A percentile compares a stretch with the other conserved stretches of the same genome.
Conservation (phyloP, 2,888 invertebrate genomes). For the Salpingus planirostris region DNA sequence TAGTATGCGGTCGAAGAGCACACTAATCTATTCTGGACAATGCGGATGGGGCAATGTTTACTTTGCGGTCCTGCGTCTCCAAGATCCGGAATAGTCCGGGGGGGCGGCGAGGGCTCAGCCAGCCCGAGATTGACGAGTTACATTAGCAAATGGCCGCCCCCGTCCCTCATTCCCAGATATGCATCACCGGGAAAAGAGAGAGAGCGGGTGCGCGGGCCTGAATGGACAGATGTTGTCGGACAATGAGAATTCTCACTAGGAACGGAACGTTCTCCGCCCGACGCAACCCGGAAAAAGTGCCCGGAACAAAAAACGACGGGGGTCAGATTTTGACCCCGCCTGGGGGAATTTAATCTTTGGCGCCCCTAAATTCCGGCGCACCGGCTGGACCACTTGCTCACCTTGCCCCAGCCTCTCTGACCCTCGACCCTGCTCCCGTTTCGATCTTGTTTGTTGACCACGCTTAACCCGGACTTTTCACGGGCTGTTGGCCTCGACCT, state of each 20-base stretch:
- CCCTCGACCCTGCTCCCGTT: constrained; percentile 9
- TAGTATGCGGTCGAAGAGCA: constrained; percentile 21
- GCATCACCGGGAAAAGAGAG: constrained; percentile 11
- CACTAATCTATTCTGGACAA: constrained; percentile 29
- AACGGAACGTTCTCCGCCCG: too few species aligned
- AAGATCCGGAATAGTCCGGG: constrained; percentile 11
- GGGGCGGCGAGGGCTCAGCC: constrained; percentile 14
- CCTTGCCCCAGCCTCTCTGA: too few species aligned
- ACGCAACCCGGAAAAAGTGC: too few species aligned
- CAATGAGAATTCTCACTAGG: constrained; percentile 36
- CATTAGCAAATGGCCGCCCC: constrained; percentile 38
- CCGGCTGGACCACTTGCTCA: constrained; percentile 12
- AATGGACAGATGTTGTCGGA: constrained; percentile 34
- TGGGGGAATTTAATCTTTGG: constrained; percentile 13
- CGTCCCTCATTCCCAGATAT: constrained; percentile 8
- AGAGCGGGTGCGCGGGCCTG: constrained; percentile 3
- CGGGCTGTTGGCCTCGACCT: too few species aligned
- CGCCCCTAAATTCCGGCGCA: constrained; percentile 3
- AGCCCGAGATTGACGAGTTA: constrained; percentile 38
- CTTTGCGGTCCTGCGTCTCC: constrained; percentile 23
- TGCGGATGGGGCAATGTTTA: constrained; percentile 28
- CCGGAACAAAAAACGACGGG: too few species aligned
- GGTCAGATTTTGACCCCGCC: constrained; percentile 3
- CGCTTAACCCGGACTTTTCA: too few species aligned
- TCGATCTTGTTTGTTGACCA: constrained; percentile 11